Evolutionary conservation across 2,888 invertebrate genomes (phyloP).

Genomic region (Eupithecia pulchellata): DNA sequence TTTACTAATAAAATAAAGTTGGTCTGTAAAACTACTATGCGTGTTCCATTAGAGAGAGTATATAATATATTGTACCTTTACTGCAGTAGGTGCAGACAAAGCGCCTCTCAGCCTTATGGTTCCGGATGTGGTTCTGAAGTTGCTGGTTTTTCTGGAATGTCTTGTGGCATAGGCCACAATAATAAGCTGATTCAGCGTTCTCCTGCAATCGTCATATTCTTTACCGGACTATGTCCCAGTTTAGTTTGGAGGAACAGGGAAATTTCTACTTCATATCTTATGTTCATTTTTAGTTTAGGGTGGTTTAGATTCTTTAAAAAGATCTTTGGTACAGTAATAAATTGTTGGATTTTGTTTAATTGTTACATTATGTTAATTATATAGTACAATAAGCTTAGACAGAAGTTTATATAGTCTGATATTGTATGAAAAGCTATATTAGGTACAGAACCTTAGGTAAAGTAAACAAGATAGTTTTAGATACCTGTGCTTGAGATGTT

Average conservation of each 20-base stretch:
- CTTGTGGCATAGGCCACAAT: conserved; percentile 80
- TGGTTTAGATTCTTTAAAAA: not conserved
- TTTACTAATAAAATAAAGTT: too few species aligned
- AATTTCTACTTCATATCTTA: not conserved
- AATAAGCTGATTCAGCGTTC: conserved; percentile 61
- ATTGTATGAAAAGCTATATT: not conserved
- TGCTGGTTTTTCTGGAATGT: conserved; percentile 78
- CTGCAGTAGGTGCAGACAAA: conserved; percentile 83
- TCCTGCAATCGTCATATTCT: conserved; percentile 56
- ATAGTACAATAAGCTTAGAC: not conserved
- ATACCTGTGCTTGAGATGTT: conserved; percentile 49
- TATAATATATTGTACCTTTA: conserved; percentile 64
- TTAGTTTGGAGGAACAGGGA: not conserved
- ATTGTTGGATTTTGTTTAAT: not conserved
- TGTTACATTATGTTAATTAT: not conserved
- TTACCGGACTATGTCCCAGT: conserved; percentile 18
- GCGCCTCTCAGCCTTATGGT: conserved; percentile 81
- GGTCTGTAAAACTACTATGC: too few species aligned
- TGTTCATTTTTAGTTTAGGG: not conserved
- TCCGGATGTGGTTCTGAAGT: conserved; percentile 80
- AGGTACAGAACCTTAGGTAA: not conserved
- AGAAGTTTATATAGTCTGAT: not conserved
- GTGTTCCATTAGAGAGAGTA: not conserved
- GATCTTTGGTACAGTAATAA: not conserved
- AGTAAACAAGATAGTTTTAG: conserved; percentile 4